Evolutionary conservation across 2,797 vertebrate species (phyloP).

Genomic region (Pipistrellus pipistrellus): DNA sequence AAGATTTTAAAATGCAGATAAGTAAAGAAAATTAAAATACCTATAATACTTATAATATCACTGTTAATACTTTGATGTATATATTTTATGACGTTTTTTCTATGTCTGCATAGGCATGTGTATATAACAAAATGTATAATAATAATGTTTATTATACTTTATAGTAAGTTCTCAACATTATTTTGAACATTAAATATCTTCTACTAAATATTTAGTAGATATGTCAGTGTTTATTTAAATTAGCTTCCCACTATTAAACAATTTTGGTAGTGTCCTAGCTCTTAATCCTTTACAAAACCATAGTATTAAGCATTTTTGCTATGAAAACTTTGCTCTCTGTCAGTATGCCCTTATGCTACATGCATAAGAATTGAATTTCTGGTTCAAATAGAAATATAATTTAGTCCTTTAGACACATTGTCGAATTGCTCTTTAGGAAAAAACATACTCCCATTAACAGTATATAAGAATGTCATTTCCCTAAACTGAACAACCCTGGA

Average conservation of each 20-base stretch:
- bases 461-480: constrained; percentile 52
- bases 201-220: constrained; percentile 23
- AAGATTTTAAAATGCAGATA: neutral
- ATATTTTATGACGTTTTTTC: constrained; percentile 43
- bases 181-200: constrained; percentile 55
- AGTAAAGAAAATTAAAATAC: constrained; percentile 14
- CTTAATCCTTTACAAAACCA: constrained; percentile 43
- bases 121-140: constrained; percentile 47
- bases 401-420: constrained; percentile 44
- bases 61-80: constrained; percentile 20
- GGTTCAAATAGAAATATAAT: constrained; percentile 24
- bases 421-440: constrained; percentile 37
- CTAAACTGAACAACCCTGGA: neutral
- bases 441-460: neutral
- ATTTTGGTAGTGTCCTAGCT: constrained; percentile 1
- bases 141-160: neutral
- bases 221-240: constrained; percentile 60
- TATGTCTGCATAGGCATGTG: neutral
- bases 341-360: constrained; percentile 56
- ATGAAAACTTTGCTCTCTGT: constrained; percentile 14
- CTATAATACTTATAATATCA: neutral
- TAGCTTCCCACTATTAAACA: constrained; percentile 40
- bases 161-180: constrained; percentile 31
- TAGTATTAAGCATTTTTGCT: constrained; percentile 54
- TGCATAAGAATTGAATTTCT: constrained; percentile 58